Conservation (phyloP, 1,140 invertebrate genomes). For the Heliconius hermathena region DNA sequence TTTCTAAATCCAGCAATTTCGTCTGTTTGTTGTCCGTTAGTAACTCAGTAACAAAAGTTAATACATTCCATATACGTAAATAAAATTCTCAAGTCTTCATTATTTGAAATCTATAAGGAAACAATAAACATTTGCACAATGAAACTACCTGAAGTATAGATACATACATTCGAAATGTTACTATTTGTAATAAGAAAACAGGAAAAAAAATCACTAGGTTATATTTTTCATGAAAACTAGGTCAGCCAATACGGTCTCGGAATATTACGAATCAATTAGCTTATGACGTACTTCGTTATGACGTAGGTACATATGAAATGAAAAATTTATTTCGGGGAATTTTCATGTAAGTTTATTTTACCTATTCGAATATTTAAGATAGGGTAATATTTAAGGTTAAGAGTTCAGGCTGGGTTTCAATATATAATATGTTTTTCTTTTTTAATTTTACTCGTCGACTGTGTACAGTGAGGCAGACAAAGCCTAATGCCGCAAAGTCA, state of each 20-base stretch:
- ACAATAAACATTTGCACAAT: not conserved
- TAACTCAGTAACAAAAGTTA: too few species aligned
- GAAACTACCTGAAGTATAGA: not conserved
- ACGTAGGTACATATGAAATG: not conserved
- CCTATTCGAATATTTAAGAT: too few species aligned
- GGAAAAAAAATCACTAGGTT: not conserved
- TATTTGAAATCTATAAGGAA: not conserved
- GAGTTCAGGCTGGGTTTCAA: too few species aligned
- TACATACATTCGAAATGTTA: not conserved
- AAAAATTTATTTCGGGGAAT: not conserved
- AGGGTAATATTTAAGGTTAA: too few species aligned
- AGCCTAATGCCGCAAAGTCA: too few species aligned
- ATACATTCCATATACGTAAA: too few species aligned
- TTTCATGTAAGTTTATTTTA: too few species aligned
- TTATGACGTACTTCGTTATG: slow-evolving; percentile 12
- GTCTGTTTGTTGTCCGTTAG: too few species aligned
- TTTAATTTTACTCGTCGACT: too few species aligned
- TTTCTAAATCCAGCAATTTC: too few species aligned
- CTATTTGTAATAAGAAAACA: not conserved
- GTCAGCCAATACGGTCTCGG: slow-evolving; percentile 9
- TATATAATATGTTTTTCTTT: too few species aligned
- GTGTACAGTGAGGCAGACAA: too few species aligned
- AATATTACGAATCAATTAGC: slow-evolving; percentile 14
- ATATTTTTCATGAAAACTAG: slow-evolving; percentile 9
- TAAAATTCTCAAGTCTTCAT: not conserved